These are phyloP conservation scores for Epinotia ramella DNA, from an alignment of 2,888 invertebrate genomes.

Conservation along the genomic window DNA sequence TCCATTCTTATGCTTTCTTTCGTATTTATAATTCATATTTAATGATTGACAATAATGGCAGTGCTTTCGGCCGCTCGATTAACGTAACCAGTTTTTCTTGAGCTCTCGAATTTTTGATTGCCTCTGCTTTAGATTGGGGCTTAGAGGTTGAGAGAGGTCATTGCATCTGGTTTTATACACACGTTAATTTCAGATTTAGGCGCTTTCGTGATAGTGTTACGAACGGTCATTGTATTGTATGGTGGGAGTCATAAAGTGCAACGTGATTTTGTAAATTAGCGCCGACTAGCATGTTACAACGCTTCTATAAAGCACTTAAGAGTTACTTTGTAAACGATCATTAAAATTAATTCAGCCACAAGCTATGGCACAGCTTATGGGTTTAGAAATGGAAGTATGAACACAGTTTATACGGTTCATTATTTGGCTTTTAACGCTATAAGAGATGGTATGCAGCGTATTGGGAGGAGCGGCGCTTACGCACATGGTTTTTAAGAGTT, in stretches of 20 bases:
- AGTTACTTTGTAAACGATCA: constrained; percentile 40
- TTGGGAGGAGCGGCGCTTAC: background rate
- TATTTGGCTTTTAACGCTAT: background rate
- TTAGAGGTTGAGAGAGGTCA: constrained; percentile 47
- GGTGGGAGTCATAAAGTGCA: constrained; percentile 73
- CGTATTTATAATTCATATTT: constrained; percentile 85
- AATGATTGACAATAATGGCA: constrained; percentile 83
- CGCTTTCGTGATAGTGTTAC: constrained; percentile 78
- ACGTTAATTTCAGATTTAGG: constrained; percentile 84
- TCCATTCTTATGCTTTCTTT: constrained; percentile 82
- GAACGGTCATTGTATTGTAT: constrained; percentile 76
- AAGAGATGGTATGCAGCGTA: background rate
- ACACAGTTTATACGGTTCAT: background rate
- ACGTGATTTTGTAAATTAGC: constrained; percentile 72
- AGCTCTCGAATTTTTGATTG: constrained; percentile 57
- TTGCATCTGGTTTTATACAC: constrained; percentile 64
- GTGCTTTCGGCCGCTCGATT: constrained; percentile 72
- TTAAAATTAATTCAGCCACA: constrained; percentile 4
- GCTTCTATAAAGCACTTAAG: constrained; percentile 36
- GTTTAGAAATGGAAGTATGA: background rate
- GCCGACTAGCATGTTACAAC: constrained; percentile 59
- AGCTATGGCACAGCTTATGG: background rate
- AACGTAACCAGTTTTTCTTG: constrained; percentile 58
- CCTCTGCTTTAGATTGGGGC: constrained; percentile 23
- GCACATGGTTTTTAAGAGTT: too few relatives aligned